Evolutionary conservation across 1,140 invertebrate genomes (phyloP), one percentile per base, ranked within the genome.

Genomic region (Apocrypta bakeri): DNA sequence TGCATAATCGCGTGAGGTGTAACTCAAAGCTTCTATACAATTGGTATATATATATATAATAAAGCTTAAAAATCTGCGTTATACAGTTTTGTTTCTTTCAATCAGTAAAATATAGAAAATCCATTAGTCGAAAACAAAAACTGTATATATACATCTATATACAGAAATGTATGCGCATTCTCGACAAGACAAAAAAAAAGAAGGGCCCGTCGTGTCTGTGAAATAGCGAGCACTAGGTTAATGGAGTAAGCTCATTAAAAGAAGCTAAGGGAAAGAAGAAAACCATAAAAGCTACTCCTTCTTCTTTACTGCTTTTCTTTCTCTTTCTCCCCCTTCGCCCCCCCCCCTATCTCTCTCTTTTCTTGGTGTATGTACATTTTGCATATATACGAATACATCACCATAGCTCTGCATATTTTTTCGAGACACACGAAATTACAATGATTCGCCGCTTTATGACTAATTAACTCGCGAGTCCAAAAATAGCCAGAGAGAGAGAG

Each of bases 221-320:
- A 48, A 56, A 74, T 74, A 12, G 2, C 72, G 72, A 61, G 72
- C 72, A 74, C 72, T 74, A 74, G 72, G 72, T 74, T 74, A 74
- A 61, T 56, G 42, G 72, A 56, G 72, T 56, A 74, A 29, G 37
- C 21, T 21, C 71, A 56, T 74, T 48, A 56, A 61, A 27, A 48
- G 11, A 17, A 74, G 42, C 71, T 37, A 29, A 27, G 17, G 72
- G 11, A 27, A 27, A 48, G 8, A 56, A 12, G 25, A 72, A 1
- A 14, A 61, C 42, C 72, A 3, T 21, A 56, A 56, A 29, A 66
- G 27, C 24, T 8, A 12, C 12, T 11, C 25, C 63, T 29, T 66
- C 14, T 11, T 69, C 31, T 17, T 3, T 31, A 37, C 33, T 37
- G 33, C 33, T 37, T 9, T 2, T 37, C 33, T 9, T 9, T 9